These are phyloP conservation scores for Atherinomorus stipes DNA, from an alignment of 2,113 vertebrate genomes.

Conservation along the genomic window DNA sequence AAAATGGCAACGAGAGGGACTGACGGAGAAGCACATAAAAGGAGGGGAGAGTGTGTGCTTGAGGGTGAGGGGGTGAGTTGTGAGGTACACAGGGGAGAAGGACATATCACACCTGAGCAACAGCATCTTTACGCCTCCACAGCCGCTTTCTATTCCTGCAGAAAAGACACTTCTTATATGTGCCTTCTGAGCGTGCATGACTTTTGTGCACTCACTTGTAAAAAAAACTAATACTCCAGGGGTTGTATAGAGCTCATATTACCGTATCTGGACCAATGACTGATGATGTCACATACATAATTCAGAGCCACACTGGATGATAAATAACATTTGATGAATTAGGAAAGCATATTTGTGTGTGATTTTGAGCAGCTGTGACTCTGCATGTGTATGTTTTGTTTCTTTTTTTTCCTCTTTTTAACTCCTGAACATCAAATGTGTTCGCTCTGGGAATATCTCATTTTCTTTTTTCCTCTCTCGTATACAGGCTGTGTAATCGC, in stretches of 20 bases:
- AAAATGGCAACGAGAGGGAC: slow-evolving; percentile 9
- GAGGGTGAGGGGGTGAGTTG: neutral
- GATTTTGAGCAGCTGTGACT: slow-evolving; percentile 45
- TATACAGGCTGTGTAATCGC: neutral
- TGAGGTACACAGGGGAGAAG: slow-evolving; percentile 22
- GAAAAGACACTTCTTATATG: slow-evolving; percentile 1
- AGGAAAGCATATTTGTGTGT: slow-evolving; percentile 59
- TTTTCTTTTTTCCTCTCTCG: slow-evolving; percentile 1
- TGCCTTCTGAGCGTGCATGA: slow-evolving; percentile 1
- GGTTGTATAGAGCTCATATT: slow-evolving; percentile 55
- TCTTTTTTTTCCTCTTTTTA: neutral
- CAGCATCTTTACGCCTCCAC: slow-evolving; percentile 44
- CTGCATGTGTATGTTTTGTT: neutral
- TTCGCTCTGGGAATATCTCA: neutral
- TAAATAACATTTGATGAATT: slow-evolving; percentile 76
- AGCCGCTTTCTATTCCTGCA: slow-evolving; percentile 33
- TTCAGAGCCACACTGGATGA: slow-evolving; percentile 66
- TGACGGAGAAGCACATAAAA: slow-evolving; percentile 7
- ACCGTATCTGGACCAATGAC: slow-evolving; percentile 59
- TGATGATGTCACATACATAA: slow-evolving; percentile 74
- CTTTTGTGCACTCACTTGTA: neutral
- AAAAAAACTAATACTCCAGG: slow-evolving; percentile 44
- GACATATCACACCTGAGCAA: slow-evolving; percentile 65
- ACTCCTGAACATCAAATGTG: slow-evolving; percentile 7
- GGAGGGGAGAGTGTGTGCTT: slow-evolving; percentile 8